Base-by-base conservation (phyloP, 2,888 invertebrate genomes). In the Eudemis profundana region DNA sequence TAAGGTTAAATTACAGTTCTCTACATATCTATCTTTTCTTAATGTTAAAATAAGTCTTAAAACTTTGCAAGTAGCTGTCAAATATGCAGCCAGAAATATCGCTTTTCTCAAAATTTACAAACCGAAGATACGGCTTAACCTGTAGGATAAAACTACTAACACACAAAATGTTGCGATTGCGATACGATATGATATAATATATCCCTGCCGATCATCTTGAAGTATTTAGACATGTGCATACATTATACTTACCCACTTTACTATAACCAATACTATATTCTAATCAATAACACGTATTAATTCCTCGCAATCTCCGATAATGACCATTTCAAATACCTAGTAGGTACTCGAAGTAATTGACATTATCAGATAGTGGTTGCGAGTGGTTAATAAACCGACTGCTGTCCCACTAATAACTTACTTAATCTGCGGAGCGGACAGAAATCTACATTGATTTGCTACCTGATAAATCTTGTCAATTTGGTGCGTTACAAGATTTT, bases 391-490 rank as follows among this genome's bases (percentile, higher is more conserved):
- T 65, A 65, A 53, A 65, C 46, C 60, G 65, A 53, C 53, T 15
- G 46, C 65, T 60, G 65, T 47, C 65, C 5, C 51, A 19, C 65
- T 65, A 65, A 65, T 65, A 60, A 60, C 53, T 46, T 17, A 60
- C 38, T 65, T 65, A 65, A 65, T 65, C 60, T 60, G 15, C 40
- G 47, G 19, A 17, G 33, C n/a, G 21, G 59, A 60, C 60, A 60
- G 53, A 53, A 53, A 60, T 53, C 59, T 64, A 44, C 59, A 65
- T 65, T 65, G 59, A 65, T 65, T 65, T 65, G 65, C 38, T 46
- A 38, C 59, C 36, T 40, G 60, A 65, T 65, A 65, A 65, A 44
- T 65, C 51, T 65, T 65, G 65, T 65, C 65, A 53, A 53, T 59
- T 59, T 14, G 27, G 38, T n/a, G 23, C 38, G 8, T 23, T 59